Evolutionary conservation across 2,113 vertebrate species (phyloP).

Genomic region (rabbit (Oryctolagus cuniculus)): DNA sequence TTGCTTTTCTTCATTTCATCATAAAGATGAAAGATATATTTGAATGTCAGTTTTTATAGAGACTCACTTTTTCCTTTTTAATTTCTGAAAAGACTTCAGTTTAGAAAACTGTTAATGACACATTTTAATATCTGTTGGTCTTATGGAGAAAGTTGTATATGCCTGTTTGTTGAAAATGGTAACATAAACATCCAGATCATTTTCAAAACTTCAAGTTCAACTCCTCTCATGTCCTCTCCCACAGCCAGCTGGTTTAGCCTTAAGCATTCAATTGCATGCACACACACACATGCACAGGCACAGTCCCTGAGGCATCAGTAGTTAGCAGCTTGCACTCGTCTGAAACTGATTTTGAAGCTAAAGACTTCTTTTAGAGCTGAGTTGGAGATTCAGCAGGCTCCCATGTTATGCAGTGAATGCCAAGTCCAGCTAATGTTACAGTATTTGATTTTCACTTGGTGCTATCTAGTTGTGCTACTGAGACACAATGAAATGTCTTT

Average conservation of each 20-base stretch:
- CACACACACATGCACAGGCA: not conserved
- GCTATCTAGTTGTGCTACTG: constrained; percentile 53
- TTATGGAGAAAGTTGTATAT: not conserved
- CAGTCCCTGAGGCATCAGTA: not conserved
- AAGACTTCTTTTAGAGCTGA: constrained; percentile 62
- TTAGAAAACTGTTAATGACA: not conserved
- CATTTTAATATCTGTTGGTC: not conserved
- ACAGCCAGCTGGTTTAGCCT: not conserved
- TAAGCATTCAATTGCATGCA: no score
- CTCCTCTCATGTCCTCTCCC: not conserved
- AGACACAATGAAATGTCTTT: constrained; percentile 64
- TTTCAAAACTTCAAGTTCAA: not conserved
- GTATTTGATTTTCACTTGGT: constrained; percentile 64
- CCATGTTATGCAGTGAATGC: constrained; percentile 57
- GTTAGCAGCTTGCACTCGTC: not conserved
- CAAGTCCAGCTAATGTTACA: not conserved
- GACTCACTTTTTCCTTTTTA: not conserved
- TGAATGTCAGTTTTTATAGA: not conserved
- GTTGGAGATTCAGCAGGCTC: constrained; percentile 30
- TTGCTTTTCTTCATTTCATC: not conserved
- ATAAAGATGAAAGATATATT: not conserved
- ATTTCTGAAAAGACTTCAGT: not conserved
- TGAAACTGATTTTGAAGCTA: constrained; percentile 25
- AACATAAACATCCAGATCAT: not conserved
- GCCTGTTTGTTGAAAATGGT: not conserved